Evolutionary conservation across 2,113 vertebrate species (phyloP).

Genomic region (Amblyornis subalaris): DNA sequence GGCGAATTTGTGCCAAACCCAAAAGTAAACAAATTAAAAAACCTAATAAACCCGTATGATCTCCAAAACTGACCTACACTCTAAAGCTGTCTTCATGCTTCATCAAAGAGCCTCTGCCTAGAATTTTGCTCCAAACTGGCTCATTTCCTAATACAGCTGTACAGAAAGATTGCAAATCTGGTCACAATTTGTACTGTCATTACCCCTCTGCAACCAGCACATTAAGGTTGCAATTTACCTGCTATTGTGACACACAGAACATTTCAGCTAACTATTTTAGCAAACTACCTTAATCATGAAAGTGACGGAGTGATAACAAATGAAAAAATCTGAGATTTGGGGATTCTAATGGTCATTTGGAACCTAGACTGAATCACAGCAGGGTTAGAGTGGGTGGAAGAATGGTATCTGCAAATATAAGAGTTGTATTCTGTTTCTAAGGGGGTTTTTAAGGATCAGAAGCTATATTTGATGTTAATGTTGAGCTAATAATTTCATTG

Average conservation of each 20-base stretch:
- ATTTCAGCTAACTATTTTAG: constrained; percentile 24
- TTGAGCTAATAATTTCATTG: constrained; percentile 2
- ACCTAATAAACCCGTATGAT: not conserved
- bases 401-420: not conserved
- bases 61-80: not conserved
- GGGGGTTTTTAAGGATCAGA: not conserved
- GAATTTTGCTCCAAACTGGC: not conserved
- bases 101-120: not conserved
- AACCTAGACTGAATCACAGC: constrained; percentile 31
- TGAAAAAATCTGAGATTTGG: not conserved
- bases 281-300: constrained; percentile 28
- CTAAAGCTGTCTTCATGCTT: not conserved
- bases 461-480: not conserved
- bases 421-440: not conserved
- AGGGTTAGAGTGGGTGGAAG: not conserved
- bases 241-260: not conserved
- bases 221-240: constrained; percentile 20
- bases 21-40: not conserved
- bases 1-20: not conserved
- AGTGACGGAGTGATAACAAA: constrained; percentile 22
- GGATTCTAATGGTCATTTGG: constrained; percentile 12
- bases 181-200: constrained; percentile 17
- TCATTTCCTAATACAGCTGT: not conserved
- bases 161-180: constrained; percentile 25
- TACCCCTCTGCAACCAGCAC: not conserved